These are phyloP conservation scores for Phaethornis superciliosus DNA, from an alignment of 2,113 vertebrate species.

Conservation along the genomic window DNA sequence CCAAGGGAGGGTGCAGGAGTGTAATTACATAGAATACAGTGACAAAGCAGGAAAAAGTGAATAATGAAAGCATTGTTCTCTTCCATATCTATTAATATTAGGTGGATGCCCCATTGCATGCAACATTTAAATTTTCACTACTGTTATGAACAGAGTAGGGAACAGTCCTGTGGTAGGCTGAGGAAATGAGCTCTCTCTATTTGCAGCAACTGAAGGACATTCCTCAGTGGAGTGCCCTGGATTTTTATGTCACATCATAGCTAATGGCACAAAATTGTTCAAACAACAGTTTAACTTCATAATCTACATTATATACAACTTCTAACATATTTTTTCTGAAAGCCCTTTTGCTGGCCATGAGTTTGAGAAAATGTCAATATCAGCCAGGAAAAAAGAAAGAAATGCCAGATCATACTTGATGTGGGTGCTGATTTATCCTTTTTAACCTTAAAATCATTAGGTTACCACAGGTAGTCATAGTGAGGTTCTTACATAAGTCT, in stretches of 20 bases:
- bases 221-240: not conserved
- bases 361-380: not conserved
- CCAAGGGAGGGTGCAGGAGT: not conserved
- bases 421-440: not conserved
- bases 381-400: not conserved
- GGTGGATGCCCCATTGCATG: not conserved
- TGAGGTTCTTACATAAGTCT: not conserved
- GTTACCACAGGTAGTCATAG: not conserved
- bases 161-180: not conserved
- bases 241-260: not conserved
- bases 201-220: rapidly evolving
- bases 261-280: not conserved
- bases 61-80: not conserved
- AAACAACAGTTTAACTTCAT: not conserved
- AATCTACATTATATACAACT: not conserved
- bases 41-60: not conserved
- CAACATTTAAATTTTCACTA: not conserved
- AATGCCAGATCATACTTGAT: not conserved
- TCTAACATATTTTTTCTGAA: not conserved
- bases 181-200: not conserved
- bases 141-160: not conserved
- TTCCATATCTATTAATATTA: not conserved
- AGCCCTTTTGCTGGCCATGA: not conserved
- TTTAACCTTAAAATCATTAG: not conserved
- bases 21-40: not conserved